Conservation (phyloP, 2,113 vertebrate genomes). For the Myotis lucifugus region DNA sequence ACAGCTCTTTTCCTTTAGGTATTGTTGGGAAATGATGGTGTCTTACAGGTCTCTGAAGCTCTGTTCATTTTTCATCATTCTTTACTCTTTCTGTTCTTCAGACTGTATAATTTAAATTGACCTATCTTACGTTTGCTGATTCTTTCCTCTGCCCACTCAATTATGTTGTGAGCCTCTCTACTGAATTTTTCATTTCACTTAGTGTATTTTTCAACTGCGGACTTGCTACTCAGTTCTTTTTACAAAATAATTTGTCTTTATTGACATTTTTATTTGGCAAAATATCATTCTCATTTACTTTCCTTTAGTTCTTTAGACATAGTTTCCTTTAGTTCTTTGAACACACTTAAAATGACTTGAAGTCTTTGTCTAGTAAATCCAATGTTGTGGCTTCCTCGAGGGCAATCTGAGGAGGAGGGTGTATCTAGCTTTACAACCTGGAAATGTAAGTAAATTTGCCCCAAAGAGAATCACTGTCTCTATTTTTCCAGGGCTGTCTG, state of each 20-base stretch:
- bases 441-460: neutral
- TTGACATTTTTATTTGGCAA: neutral
- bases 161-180: neutral
- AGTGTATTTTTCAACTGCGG: neutral
- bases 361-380: neutral
- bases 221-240: neutral
- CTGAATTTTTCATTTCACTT: neutral
- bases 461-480: neutral
- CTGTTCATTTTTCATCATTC: neutral
- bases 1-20: slow-evolving; percentile 76
- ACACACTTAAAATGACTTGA: neutral
- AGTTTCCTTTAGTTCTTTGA: neutral
- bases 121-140: neutral
- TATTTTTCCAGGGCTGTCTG: neutral
- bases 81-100: neutral
- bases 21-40: neutral
- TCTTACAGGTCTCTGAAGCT: neutral
- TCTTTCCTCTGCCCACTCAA: neutral
- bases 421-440: neutral
- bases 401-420: neutral
- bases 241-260: neutral
- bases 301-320: neutral
- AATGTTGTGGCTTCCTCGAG: neutral
- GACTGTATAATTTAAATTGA: neutral
- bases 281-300: neutral